Evolutionary conservation across 2,797 vertebrate genomes (phyloP), one percentile per base, ranked within the genome.

Genomic region (Crenichthys baileyi): DNA sequence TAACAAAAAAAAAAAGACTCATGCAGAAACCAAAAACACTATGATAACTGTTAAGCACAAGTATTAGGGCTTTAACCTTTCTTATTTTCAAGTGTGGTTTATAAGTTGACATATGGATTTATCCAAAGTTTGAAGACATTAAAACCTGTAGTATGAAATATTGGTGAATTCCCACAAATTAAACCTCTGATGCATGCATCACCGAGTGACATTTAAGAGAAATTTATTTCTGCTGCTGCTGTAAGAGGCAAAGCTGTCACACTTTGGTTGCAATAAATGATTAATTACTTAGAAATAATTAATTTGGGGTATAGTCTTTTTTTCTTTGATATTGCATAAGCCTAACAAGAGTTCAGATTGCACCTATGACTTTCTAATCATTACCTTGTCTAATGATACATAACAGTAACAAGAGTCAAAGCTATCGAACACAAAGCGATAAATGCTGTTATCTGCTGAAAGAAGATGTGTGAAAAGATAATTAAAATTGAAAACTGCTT

Each of bases 1-100:
- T 84, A 70, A 50, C n/a, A 78, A 80, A 67, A 76, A 61, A 79
- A 84, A 79, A 73, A 31, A 46, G 18, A 20, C 16, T 48, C 89
- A 93, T 86, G 85, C 90, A 74, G 53, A 75, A 77, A 46, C 18
- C 72, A 29, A 70, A 76, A 39, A 53, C 36, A 22, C 13, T 70
- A 3, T 31, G 1, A 60, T 36, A 76, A 72, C 46, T 51, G 5
- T 70, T 29, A 12, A 79, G 41, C 65, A 78, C 16, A 67, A 44
- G 16, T 50, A 16, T 58, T 16, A 58, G 22, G 71, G 29, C 9
- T 60, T 73, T 73, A 70, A 53, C 11, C 55, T 4, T 18, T 65
- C 50, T 8, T 11, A 9, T 55, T 68, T 79, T 29, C n/a, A 9
- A 41, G n/a, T 60, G 41, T 58, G 39, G 48, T 76, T 81, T 15